Conservation (phyloP, 2,113 vertebrate species). For the Erinaceus europaeus region DNA sequence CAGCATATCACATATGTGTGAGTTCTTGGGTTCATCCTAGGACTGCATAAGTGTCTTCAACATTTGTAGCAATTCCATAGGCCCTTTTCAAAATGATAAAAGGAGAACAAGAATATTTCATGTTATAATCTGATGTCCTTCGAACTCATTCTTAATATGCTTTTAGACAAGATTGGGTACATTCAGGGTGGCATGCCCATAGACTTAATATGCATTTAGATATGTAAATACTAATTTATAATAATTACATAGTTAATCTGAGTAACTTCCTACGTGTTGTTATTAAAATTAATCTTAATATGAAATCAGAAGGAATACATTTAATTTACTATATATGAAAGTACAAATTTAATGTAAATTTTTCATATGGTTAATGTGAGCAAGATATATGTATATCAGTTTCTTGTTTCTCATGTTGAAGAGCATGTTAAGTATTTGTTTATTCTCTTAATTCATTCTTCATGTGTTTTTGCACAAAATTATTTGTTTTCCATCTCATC, state of each 20-base stretch:
- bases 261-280: background rate
- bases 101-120: background rate
- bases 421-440: conserved; percentile 53
- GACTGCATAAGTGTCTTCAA: conserved; percentile 42
- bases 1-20: too few relatives aligned
- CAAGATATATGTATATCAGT: conserved; percentile 1
- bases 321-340: conserved; percentile 28
- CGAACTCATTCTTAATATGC: conserved; percentile 1
- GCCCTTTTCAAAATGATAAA: conserved; percentile 31
- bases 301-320: conserved; percentile 26
- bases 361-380: conserved; percentile 37
- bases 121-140: background rate
- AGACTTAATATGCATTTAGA: conserved; percentile 10
- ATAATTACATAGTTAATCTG: conserved; percentile 32
- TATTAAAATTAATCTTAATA: too few relatives aligned
- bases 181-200: too few relatives aligned
- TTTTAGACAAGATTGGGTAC: too few relatives aligned
- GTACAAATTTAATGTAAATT: conserved; percentile 51
- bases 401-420: conserved; percentile 50
- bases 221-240: conserved; percentile 20
- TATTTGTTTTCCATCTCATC: conserved; percentile 60
- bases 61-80: conserved; percentile 34
- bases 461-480: background rate
- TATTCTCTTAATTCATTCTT: conserved; percentile 41
- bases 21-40: too few relatives aligned